These are phyloP conservation scores for Tuta absoluta DNA, from an alignment of 2,888 invertebrate species.

Conservation along the genomic window DNA sequence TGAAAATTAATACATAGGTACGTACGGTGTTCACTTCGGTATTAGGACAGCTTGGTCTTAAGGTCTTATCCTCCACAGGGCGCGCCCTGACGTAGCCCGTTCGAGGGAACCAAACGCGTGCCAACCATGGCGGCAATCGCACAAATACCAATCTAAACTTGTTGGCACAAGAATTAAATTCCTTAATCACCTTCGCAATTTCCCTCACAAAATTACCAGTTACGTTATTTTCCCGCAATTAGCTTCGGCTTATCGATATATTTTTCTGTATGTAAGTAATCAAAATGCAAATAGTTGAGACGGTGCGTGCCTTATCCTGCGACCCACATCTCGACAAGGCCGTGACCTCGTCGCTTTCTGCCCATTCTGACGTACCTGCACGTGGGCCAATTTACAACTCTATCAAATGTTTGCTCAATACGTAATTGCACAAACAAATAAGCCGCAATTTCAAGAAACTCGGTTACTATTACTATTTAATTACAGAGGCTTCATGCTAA, in stretches of 20 bases:
- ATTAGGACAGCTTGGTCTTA: neutral
- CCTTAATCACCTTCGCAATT: conserved; percentile 50
- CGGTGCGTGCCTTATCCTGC: conserved; percentile 71
- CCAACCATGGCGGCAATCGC: conserved; percentile 10
- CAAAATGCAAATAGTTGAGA: conserved; percentile 72
- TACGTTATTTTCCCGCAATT: conserved; percentile 67
- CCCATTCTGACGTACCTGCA: conserved; percentile 31
- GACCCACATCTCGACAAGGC: conserved; percentile 77
- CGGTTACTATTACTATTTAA: conserved; percentile 12
- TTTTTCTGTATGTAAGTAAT: conserved; percentile 51
- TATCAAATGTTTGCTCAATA: conserved; percentile 17
- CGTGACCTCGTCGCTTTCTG: conserved; percentile 56
- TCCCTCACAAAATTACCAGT: conserved; percentile 45
- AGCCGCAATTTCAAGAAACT: conserved; percentile 1
- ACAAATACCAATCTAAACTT: conserved; percentile 16
- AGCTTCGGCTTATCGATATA: conserved; percentile 55
- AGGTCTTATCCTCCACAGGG: neutral
- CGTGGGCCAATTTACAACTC: conserved; percentile 20
- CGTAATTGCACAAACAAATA: conserved; percentile 22
- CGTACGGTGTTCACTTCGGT: neutral
- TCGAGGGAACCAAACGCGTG: neutral
- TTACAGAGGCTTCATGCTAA: conserved; percentile 17
- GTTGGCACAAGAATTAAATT: conserved; percentile 29
- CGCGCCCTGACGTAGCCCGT: neutral
- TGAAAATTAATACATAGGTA: neutral